phyloP scores from a whole-genome alignment of 1,140 invertebrate species.

The Parasteatoda tepidariorum region DNA sequence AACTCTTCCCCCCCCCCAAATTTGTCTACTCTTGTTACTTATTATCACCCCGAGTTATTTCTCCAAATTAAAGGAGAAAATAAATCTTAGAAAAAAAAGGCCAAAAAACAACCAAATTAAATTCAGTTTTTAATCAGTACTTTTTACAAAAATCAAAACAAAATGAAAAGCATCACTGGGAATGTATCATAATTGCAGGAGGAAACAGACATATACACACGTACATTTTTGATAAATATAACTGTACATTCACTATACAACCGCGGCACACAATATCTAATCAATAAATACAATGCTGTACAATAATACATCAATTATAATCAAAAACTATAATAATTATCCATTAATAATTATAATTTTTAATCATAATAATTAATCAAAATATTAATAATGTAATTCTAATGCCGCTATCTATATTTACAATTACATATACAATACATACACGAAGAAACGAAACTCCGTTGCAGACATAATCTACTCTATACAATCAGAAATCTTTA shows the following conservation, averaged over 20 bases:
- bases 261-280: constrained; percentile 6
- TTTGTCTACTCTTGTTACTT: too few species aligned
- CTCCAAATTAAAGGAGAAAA: background rate
- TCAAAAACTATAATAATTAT: too few species aligned
- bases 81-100: background rate
- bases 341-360: too few species aligned
- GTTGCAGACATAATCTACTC: background rate
- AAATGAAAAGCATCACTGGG: constrained; percentile 41
- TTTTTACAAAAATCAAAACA: background rate
- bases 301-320: too few species aligned
- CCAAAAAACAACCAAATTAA: constrained; percentile 2
- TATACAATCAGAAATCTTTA: background rate
- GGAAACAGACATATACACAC: background rate
- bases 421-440: constrained; percentile 30
- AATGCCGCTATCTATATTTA: constrained; percentile 25
- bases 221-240: constrained; percentile 33
- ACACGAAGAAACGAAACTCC: background rate
- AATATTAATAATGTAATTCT: constrained; percentile 4
- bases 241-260: constrained; percentile 53
- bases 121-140: too few species aligned
- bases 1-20: too few species aligned
- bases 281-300: constrained; percentile 54
- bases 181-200: constrained; percentile 15
- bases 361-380: too few species aligned
- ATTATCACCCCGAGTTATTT: constrained; percentile 30